phyloP scores from a whole-genome alignment of 2,888 invertebrate species.

The Cosmopolites sordidus region DNA sequence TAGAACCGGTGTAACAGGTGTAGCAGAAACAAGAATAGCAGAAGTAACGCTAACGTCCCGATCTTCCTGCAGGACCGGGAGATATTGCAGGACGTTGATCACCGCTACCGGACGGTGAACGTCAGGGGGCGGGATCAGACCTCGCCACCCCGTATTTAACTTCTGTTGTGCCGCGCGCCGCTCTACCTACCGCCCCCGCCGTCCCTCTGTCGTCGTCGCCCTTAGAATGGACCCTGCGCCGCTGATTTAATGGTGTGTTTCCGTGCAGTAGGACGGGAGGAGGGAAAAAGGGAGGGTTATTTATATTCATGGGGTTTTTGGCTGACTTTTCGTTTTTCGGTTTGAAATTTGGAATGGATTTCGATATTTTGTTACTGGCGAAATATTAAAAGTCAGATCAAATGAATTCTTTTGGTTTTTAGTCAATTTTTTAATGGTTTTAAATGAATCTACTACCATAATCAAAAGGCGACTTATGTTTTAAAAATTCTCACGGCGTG shows the following conservation, averaged over 20 bases:
- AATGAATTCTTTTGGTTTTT: too few relatives aligned
- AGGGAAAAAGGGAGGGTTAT: conserved; percentile 1
- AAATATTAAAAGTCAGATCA: too few relatives aligned
- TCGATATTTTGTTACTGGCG: too few relatives aligned
- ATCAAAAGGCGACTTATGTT: too few relatives aligned
- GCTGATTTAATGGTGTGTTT: conserved; percentile 23
- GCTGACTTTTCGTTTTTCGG: conserved; percentile 20
- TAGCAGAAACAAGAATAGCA: background rate
- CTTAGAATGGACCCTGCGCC: conserved; percentile 36
- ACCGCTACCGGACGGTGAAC: conserved; percentile 36
- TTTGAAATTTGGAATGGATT: too few relatives aligned
- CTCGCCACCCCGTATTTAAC: conserved; percentile 50
- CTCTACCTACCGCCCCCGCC: conserved; percentile 18
- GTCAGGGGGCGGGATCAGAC: conserved; percentile 48
- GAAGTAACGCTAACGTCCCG: too few relatives aligned
- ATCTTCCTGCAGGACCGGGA: conserved; percentile 9
- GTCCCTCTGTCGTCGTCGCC: conserved; percentile 34
- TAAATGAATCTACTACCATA: too few relatives aligned
- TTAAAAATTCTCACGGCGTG: too few relatives aligned
- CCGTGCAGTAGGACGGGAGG: background rate
- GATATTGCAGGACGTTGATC: conserved; percentile 32
- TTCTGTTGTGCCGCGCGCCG: conserved; percentile 40
- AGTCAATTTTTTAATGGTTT: too few relatives aligned
- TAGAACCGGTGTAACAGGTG: background rate
- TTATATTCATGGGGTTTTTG: conserved; percentile 23